phyloP scores from a whole-genome alignment of 2,888 invertebrate species.

The Leucophenga maculata region DNA sequence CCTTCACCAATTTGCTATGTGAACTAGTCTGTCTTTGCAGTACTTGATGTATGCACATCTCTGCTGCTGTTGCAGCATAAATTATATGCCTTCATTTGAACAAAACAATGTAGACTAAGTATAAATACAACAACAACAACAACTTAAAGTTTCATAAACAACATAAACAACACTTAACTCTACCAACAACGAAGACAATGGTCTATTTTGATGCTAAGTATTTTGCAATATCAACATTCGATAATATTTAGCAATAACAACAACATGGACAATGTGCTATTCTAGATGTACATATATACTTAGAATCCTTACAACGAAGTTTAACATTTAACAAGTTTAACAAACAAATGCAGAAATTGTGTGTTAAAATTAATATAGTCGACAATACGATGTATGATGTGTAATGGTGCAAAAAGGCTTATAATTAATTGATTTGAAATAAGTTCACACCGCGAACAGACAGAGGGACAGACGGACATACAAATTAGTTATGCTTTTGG shows the following conservation, averaged over 20 bases:
- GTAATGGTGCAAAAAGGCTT: no score
- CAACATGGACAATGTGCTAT: neutral
- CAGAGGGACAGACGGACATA: no score
- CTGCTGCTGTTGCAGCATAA: conserved; percentile 31
- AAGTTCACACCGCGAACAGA: no score
- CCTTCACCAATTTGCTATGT: neutral
- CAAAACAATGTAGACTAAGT: conserved; percentile 40
- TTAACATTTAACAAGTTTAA: no score
- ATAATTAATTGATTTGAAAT: no score
- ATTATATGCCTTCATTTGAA: conserved; percentile 42
- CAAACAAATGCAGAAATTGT: no score
- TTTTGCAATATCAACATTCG: neutral
- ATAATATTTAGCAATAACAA: neutral
- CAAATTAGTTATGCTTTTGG: no score
- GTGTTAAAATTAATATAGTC: no score
- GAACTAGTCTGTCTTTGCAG: neutral
- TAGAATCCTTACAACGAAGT: no score
- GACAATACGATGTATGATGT: no score
- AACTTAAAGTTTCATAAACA: conserved; percentile 33
- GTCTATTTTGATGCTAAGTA: neutral
- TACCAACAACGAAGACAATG: conserved; percentile 8
- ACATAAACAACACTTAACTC: conserved; percentile 12
- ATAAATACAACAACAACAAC: conserved; percentile 27
- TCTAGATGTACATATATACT: neutral
- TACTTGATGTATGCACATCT: conserved; percentile 6